A percentile compares a stretch with the other conserved stretches of the same genome.
Conservation (phyloP, 2,113 vertebrate species). For the Pithys albifrons region DNA sequence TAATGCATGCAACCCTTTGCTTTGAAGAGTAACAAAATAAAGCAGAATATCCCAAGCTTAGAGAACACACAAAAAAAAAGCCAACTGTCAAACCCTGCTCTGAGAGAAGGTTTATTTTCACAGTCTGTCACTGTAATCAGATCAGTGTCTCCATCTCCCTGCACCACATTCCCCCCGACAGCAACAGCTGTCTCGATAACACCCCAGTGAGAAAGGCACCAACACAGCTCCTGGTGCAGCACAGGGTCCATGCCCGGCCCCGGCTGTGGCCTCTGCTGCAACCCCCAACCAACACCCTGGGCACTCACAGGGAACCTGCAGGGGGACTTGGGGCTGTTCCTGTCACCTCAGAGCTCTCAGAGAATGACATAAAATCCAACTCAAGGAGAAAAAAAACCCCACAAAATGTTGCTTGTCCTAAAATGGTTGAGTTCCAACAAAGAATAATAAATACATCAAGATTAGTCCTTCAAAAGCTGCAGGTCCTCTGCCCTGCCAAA, state of each 20-base stretch:
- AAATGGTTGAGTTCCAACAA: background rate
- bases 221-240: background rate
- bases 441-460: background rate
- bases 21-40: background rate
- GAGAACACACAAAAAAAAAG: background rate
- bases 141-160: background rate
- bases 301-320: background rate
- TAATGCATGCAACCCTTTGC: background rate
- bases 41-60: background rate
- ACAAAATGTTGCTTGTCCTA: background rate
- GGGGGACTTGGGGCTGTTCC: background rate
- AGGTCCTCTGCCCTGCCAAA: background rate
- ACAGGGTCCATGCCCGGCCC: background rate
- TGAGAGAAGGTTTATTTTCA: slow-evolving; percentile 20
- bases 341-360: background rate
- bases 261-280: background rate
- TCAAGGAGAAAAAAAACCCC: accelerated
- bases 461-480: background rate
- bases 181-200: background rate
- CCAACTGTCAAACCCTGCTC: background rate
- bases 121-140: background rate
- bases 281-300: background rate
- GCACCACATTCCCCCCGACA: background rate
- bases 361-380: background rate
- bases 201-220: background rate